Conservation (phyloP, 2,113 vertebrate genomes). For the Phodopus roborovskii region DNA sequence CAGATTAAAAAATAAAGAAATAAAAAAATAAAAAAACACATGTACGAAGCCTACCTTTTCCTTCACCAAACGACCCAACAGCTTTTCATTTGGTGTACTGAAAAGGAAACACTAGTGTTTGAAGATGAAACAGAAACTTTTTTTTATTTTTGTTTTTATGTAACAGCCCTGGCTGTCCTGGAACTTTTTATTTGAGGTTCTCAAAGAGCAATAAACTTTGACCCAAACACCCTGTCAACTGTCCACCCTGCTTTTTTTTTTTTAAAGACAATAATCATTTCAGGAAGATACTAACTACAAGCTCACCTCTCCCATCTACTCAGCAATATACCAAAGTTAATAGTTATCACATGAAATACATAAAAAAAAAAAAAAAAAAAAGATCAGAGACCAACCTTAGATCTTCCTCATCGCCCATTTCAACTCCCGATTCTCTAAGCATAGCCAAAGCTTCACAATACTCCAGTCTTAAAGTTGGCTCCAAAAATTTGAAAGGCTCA, state of each 20-base stretch:
- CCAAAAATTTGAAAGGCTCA: constrained; percentile 98
- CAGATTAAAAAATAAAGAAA: constrained; percentile 58
- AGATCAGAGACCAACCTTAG: constrained; percentile 90
- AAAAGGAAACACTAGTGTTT: constrained; percentile 69
- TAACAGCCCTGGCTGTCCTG: background rate
- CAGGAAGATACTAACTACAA: constrained; percentile 9
- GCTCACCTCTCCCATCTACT: background rate
- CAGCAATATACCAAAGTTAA: background rate
- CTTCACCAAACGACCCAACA: constrained; percentile 97
- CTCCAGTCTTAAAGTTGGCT: constrained; percentile 96
- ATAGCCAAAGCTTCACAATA: constrained; percentile 95
- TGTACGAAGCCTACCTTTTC: constrained; percentile 92
- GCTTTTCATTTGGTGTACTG: constrained; percentile 98
- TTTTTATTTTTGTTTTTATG: background rate
- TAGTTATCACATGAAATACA: background rate
- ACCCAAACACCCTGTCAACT: background rate
- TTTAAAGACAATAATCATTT: background rate
- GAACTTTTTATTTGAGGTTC: constrained; percentile 33
- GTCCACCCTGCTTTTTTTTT: background rate
- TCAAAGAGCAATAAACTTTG: constrained; percentile 36
- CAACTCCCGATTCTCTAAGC: constrained; percentile 95
- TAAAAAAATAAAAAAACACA: constrained; percentile 52
- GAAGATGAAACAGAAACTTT: constrained; percentile 33
- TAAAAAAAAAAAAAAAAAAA: background rate
- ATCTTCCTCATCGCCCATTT: constrained; percentile 99